These are phyloP conservation scores for Pagrus major DNA, from an alignment of 2,113 vertebrate species.

Conservation along the genomic window DNA sequence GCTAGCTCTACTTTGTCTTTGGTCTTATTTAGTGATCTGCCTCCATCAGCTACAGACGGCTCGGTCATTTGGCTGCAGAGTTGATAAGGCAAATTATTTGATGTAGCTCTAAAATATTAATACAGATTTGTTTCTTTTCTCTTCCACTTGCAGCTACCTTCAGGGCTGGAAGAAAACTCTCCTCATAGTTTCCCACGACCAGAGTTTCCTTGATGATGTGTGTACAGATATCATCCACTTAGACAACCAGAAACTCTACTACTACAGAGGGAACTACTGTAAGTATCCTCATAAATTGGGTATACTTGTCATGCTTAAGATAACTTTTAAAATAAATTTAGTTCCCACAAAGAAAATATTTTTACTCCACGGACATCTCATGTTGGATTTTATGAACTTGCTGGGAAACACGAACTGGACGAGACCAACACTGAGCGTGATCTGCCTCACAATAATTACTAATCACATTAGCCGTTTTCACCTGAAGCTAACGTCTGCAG, in stretches of 20 bases:
- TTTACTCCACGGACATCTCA: neutral
- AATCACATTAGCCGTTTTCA: no score
- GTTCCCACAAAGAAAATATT: neutral
- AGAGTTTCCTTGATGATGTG: slow-evolving; percentile 94
- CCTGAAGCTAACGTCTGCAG: no score
- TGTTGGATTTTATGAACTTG: no score
- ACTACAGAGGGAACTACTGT: slow-evolving; percentile 95
- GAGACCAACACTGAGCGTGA: no score
- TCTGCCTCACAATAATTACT: no score
- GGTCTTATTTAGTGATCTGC: neutral
- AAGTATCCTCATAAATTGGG: slow-evolving; percentile 53
- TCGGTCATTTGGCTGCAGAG: neutral
- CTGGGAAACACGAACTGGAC: no score
- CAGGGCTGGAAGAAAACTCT: slow-evolving; percentile 95
- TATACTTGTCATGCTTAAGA: neutral
- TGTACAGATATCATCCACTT: slow-evolving; percentile 94
- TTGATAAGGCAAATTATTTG: neutral
- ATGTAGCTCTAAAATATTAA: neutral
- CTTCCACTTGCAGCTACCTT: slow-evolving; percentile 85
- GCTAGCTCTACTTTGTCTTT: no score
- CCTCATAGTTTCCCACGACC: slow-evolving; percentile 94
- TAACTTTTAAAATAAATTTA: neutral
- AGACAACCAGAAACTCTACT: slow-evolving; percentile 90
- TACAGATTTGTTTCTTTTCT: neutral
- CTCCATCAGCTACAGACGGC: neutral